Evolutionary conservation across 2,888 invertebrate genomes (phyloP).

Genomic region (Panopea generosa): DNA sequence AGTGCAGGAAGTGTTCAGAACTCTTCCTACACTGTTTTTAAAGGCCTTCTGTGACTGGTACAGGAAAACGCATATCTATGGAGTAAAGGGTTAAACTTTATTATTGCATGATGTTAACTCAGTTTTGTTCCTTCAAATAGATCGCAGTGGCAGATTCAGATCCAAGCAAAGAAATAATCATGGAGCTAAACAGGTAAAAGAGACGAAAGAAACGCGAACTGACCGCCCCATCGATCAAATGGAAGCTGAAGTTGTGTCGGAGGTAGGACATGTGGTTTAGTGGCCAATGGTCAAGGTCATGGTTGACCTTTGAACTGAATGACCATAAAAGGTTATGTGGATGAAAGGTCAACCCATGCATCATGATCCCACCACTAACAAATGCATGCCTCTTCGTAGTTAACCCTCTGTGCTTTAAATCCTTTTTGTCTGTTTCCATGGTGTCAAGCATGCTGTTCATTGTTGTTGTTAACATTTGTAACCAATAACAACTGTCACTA

Average conservation of each 20-base stretch:
- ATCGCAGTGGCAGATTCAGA: conserved; percentile 41
- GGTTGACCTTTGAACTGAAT: conserved; percentile 18
- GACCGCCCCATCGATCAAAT: conserved; percentile 64
- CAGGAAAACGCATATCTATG: no score
- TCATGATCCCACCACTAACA: conserved; percentile 1
- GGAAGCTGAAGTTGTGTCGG: conserved; percentile 59
- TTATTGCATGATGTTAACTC: no score
- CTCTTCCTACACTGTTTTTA: no score
- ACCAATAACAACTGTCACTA: no score
- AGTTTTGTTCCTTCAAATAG: no score
- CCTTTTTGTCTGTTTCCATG: conserved; percentile 3
- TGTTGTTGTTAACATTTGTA: neutral
- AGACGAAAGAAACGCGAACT: conserved; percentile 49
- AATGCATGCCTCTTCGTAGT: conserved; percentile 26
- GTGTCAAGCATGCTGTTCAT: neutral
- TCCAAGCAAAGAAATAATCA: conserved; percentile 46
- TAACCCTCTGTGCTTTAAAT: no score
- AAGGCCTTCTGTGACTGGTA: no score
- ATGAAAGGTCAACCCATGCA: neutral
- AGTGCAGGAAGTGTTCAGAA: no score
- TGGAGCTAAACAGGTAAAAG: conserved; percentile 60
- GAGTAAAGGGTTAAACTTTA: no score
- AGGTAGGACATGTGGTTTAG: conserved; percentile 42
- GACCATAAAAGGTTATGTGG: no score
- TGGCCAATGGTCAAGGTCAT: conserved; percentile 7